A percentile compares a stretch with the other conserved stretches of the same genome.
phyloP scores from a whole-genome alignment of 2,797 vertebrate species.

The Buphagus erythrorhynchus region DNA sequence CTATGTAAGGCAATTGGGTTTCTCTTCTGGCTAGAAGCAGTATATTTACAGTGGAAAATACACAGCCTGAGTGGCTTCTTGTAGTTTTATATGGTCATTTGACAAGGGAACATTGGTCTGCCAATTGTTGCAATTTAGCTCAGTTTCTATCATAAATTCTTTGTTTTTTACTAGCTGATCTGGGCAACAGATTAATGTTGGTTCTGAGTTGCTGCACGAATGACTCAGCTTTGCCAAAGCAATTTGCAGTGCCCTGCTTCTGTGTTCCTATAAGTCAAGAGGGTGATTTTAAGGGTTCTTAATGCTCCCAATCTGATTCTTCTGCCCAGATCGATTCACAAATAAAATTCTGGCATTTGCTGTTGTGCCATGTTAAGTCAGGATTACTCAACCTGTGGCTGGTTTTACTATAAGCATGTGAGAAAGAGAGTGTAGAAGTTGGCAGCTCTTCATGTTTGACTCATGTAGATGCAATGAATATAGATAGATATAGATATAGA shows the following conservation, averaged over 20 bases:
- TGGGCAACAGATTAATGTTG: background rate
- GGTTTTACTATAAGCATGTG: background rate
- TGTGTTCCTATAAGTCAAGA: background rate
- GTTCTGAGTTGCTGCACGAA: background rate
- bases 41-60: background rate
- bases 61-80: background rate
- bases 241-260: background rate
- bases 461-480: background rate
- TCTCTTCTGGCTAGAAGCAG: background rate
- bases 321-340: background rate
- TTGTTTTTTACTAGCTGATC: background rate
- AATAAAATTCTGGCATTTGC: background rate
- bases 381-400: background rate
- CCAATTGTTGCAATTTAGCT: background rate
- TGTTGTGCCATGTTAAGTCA: background rate
- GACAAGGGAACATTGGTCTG: background rate
- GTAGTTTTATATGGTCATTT: background rate
- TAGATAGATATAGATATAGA: background rate
- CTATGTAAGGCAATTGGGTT: background rate
- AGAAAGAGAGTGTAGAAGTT: rapidly evolving
- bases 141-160: background rate
- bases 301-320: background rate
- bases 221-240: background rate
- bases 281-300: background rate
- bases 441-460: background rate